Evolutionary conservation across 2,797 vertebrate species (phyloP), one percentile per base, ranked within the genome.

Genomic region (Sorex maritimensis): DNA sequence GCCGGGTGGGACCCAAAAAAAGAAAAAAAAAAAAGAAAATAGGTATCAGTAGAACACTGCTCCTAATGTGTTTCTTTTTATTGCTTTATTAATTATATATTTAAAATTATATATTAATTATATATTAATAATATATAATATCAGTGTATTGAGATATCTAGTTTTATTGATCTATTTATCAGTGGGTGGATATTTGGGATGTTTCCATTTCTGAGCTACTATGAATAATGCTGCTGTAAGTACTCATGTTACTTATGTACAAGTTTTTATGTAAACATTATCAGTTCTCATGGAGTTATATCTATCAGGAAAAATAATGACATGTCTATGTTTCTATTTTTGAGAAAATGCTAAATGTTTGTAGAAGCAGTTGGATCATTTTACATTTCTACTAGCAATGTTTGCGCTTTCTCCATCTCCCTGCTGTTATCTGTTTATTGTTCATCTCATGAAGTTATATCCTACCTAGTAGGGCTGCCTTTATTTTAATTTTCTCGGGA

Each of bases 401-500:
- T 67, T 8, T 82, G 7, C 14, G 34, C 12, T 82, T 81, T 77
- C 28, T 82, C 58, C 21, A 17, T 23, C 44, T 87, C 30, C 7
- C 80, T 30, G 26, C 19, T 23, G 58, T 19, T 38, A n/a, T 65
- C 26, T 69, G 23, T 63, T 52, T 79, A 24, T 3, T 79, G 19
- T 73, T 8, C 15, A n/a, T 44, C 23, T 78, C n/a, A 69, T 55
- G 12, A 72, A 52, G 44, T 69, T 52, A 34, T 21, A 44, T 34
- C 19, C 28, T 55, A 23, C n/a, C 44, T 63, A 71, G 28, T 21
- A 10, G 74, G 13, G 19, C 68, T 68, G 30, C 21, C 14, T 84
- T 65, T 86, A 68, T 72, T 69, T 85, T 85, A 58, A 77, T 85
- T 91, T 87, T 49, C 38, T 58, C 55, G 12, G 69, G 11, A 90